Evolutionary conservation across 2,113 vertebrate species (phyloP).

Genomic region (Pleuronectes platessa): DNA sequence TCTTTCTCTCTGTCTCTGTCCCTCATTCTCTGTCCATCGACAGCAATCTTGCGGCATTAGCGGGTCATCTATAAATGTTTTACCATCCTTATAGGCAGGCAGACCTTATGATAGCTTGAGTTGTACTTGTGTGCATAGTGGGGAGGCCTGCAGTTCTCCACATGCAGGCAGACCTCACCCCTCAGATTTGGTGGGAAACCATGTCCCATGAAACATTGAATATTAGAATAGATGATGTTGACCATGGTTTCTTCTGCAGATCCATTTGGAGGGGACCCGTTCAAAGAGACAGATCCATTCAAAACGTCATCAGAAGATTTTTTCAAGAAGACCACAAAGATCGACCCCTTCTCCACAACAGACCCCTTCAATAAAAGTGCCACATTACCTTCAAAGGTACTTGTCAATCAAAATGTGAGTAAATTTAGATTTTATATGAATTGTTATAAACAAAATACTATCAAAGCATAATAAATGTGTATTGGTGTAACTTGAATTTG

Average conservation of each 20-base stretch:
- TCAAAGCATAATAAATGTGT: not conserved
- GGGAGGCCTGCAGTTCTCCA: too few relatives aligned
- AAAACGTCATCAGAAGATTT: constrained; percentile 90
- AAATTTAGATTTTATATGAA: not conserved
- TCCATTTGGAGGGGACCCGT: constrained; percentile 96
- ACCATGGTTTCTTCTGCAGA: constrained; percentile 76
- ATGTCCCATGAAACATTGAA: not conserved
- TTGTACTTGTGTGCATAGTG: too few relatives aligned
- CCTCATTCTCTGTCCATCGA: too few relatives aligned
- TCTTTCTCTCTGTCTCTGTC: too few relatives aligned
- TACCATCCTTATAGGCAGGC: too few relatives aligned
- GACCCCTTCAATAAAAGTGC: constrained; percentile 93
- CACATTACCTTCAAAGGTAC: constrained; percentile 89
- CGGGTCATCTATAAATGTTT: too few relatives aligned
- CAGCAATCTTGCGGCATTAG: too few relatives aligned
- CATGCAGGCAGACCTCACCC: too few relatives aligned
- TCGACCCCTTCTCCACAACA: constrained; percentile 89
- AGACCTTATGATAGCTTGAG: too few relatives aligned
- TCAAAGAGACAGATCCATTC: constrained; percentile 95
- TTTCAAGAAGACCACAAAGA: constrained; percentile 91
- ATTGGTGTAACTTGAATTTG: not conserved
- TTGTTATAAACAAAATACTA: not conserved
- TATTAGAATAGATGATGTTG: not conserved
- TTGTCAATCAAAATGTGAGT: not conserved
- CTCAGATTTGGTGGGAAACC: not conserved